Evolutionary conservation across 1,140 invertebrate species (phyloP), one percentile per base, ranked within the genome.

Genomic region (Drosophila malerkotliana): DNA sequence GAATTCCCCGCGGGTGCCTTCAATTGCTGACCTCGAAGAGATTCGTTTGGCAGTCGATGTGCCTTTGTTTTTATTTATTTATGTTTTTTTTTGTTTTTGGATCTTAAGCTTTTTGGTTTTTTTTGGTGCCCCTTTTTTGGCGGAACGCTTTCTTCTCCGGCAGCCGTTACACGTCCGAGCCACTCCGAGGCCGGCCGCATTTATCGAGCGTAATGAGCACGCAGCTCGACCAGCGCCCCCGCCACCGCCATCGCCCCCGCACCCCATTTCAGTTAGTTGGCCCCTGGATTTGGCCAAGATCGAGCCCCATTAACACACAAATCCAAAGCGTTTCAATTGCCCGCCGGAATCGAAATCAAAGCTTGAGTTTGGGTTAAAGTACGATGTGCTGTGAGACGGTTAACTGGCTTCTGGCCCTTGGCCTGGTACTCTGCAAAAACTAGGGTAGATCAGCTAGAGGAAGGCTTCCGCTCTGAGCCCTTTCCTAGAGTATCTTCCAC

Each of bases 121-220:
- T 45, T 62, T 54, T 18, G 18, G 44, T 24, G 47, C 47, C 59
- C 63, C 60, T 69, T 68, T 51, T 63, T 78, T 76, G 62, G 67
- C 66, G 62, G 55, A 85, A 77, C 80, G 77, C 80, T 84, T 84
- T 84, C 80, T 84, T 85, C 60, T 62, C 30, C 60, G 71, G 49
- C 51, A 39, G 64, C 63, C 63, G 75, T 74, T 74, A 78, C 45
- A 61, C 44, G 52, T 51, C 32, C 28, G 63, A 68, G 54, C 26
- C 14, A 39, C 49, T 48, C 47, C 61, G 74, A 81, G 73, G 74
- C 61, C 73, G 60, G 21, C 51, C 53, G 66, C 72, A 79, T 80
- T 79, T 79, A 81, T 71, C 64, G 55, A 79, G 66, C 72, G 66
- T 84, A 84, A 79, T 84, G 77, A 61, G 61, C 72, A 44, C 61